Percentiles rank a stretch among this genome's conserved stretches.
These are phyloP conservation scores for Luperina nickerlii DNA, from an alignment of 2,888 invertebrate species.

Conservation along the genomic window DNA sequence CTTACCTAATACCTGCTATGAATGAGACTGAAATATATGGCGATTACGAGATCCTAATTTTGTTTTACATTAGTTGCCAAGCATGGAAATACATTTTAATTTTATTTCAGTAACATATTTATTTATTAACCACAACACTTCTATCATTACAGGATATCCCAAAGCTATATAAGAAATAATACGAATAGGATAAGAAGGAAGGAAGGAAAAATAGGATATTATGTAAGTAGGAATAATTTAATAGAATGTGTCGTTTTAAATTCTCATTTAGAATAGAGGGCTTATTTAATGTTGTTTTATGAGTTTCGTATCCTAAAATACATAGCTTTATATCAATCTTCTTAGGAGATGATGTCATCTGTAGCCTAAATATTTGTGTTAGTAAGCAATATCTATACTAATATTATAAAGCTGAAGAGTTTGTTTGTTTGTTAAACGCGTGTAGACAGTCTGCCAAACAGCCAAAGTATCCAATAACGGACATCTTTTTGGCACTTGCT, in stretches of 20 bases:
- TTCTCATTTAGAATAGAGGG: background rate
- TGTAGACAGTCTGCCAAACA: slow-evolving; percentile 27
- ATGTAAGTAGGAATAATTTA: background rate
- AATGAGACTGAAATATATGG: background rate
- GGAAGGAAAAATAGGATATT: too few species aligned
- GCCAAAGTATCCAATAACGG: slow-evolving; percentile 2
- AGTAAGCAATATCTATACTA: too few species aligned
- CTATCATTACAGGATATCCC: too few species aligned
- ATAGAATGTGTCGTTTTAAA: background rate
- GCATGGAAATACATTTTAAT: background rate
- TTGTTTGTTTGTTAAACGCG: too few species aligned
- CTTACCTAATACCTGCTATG: background rate
- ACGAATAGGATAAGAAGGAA: too few species aligned
- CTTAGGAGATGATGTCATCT: background rate
- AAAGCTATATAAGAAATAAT: too few species aligned
- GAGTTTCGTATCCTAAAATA: background rate
- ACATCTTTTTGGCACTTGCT: slow-evolving; percentile 36
- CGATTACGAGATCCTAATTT: background rate
- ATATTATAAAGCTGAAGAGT: too few species aligned
- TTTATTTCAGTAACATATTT: background rate
- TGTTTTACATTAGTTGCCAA: background rate
- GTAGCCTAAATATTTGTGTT: background rate
- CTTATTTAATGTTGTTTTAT: background rate
- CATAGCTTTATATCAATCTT: background rate
- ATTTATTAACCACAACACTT: too few species aligned